Percentiles rank a stretch among this genome's conserved stretches.
Evolutionary conservation across 2,797 vertebrate genomes (phyloP).

Genomic region (Pseudopleuronectes americanus): DNA sequence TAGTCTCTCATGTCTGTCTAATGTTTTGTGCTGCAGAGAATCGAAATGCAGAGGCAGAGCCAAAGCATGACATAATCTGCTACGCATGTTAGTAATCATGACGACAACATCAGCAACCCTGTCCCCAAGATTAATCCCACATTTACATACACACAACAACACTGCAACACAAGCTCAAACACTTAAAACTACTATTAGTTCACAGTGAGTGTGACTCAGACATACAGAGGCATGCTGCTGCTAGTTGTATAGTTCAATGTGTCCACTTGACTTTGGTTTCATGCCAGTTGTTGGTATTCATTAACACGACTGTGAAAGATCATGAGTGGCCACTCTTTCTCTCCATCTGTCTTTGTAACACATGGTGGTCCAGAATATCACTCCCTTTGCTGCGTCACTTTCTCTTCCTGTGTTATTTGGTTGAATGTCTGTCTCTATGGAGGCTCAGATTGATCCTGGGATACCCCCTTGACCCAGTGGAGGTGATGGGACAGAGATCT

Average conservation of each 20-base stretch:
- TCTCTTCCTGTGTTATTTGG: constrained; percentile 8
- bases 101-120: constrained; percentile 16
- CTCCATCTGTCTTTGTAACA: constrained; percentile 38
- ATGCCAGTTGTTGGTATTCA: constrained; percentile 50
- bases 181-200: background rate
- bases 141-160: background rate
- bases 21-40: background rate
- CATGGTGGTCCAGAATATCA: constrained; percentile 16
- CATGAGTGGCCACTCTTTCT: constrained; percentile 41
- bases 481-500: no score
- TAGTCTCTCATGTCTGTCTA: background rate
- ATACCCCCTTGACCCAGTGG: no score
- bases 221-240: background rate
- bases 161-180: background rate
- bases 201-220: constrained; percentile 4
- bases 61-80: constrained; percentile 30
- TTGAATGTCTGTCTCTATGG: background rate
- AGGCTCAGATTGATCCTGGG: no score
- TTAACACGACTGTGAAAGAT: constrained; percentile 30
- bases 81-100: background rate
- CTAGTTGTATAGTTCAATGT: constrained; percentile 22
- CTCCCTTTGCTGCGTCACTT: constrained; percentile 2
- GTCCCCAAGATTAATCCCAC: background rate
- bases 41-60: background rate
- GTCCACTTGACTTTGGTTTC: constrained; percentile 63